These are phyloP conservation scores for Latrodectus elegans DNA, from an alignment of 2,888 invertebrate genomes.

Conservation along the genomic window DNA sequence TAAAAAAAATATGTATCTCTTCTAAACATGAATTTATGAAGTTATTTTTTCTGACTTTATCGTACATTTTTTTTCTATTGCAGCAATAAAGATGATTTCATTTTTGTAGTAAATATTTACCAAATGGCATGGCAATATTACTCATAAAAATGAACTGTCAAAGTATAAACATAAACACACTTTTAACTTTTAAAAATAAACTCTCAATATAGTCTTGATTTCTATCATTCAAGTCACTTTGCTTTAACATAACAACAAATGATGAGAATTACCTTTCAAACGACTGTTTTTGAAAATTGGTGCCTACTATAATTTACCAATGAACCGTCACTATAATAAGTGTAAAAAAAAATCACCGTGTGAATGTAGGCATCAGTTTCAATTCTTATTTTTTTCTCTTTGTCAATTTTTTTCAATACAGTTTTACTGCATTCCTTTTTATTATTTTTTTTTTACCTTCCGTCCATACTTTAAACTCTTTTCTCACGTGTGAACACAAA, in stretches of 20 bases:
- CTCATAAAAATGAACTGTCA: no score
- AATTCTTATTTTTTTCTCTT: not conserved
- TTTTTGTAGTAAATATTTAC: no score
- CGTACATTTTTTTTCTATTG: no score
- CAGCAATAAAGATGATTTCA: no score
- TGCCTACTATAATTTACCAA: not conserved
- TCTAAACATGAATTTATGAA: no score
- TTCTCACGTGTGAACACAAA: conserved; percentile 40
- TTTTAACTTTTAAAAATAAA: no score
- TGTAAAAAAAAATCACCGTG: not conserved
- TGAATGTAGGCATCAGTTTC: conserved; percentile 21
- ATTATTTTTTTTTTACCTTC: conserved; percentile 9
- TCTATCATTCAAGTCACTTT: no score
- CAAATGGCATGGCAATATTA: no score
- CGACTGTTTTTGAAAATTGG: not conserved
- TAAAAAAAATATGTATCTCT: no score
- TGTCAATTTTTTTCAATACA: conserved; percentile 3
- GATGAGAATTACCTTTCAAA: not conserved
- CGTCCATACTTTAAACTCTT: not conserved
- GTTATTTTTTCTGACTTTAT: no score
- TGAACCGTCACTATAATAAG: not conserved
- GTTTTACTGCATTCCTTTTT: conserved; percentile 16
- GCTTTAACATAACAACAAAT: not conserved
- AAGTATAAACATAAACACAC: no score
- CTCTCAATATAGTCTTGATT: no score